phyloP scores from a whole-genome alignment of 2,888 invertebrate species.

The Ecdyonurus torrentis region DNA sequence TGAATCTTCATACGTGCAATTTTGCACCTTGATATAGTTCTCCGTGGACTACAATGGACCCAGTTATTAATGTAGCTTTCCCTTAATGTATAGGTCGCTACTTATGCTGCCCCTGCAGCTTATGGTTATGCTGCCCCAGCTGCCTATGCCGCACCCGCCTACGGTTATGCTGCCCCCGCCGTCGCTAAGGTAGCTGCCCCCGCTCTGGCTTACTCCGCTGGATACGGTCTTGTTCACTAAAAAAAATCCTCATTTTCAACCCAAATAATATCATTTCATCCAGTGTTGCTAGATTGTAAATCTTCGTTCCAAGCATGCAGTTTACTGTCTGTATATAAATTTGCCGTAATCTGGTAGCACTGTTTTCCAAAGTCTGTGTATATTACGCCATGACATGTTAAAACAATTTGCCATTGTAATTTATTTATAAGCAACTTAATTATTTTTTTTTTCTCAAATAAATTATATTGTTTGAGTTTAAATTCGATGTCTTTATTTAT shows the following conservation, averaged over 20 bases:
- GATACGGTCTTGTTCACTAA: neutral
- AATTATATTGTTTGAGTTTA: neutral
- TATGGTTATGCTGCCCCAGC: neutral
- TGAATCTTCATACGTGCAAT: no score
- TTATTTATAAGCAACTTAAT: neutral
- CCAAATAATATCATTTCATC: neutral
- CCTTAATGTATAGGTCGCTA: no score
- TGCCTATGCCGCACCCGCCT: neutral
- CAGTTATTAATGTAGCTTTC: no score
- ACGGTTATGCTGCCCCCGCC: conserved; percentile 6
- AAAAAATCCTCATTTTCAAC: neutral
- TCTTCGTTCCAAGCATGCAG: no score
- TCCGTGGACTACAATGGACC: no score
- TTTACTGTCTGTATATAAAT: no score
- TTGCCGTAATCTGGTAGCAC: no score
- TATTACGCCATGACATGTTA: neutral
- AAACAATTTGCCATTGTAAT: neutral
- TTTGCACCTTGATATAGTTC: no score
- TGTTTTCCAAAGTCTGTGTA: neutral
- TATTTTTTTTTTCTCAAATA: neutral
- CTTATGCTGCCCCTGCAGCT: conserved; percentile 4
- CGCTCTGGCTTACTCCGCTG: neutral
- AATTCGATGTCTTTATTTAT: neutral
- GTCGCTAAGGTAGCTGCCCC: conserved; percentile 1
- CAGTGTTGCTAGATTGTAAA: no score